These are phyloP conservation scores for Eriocheir sinensis DNA, from an alignment of 1,140 invertebrate species.

Conservation along the genomic window DNA sequence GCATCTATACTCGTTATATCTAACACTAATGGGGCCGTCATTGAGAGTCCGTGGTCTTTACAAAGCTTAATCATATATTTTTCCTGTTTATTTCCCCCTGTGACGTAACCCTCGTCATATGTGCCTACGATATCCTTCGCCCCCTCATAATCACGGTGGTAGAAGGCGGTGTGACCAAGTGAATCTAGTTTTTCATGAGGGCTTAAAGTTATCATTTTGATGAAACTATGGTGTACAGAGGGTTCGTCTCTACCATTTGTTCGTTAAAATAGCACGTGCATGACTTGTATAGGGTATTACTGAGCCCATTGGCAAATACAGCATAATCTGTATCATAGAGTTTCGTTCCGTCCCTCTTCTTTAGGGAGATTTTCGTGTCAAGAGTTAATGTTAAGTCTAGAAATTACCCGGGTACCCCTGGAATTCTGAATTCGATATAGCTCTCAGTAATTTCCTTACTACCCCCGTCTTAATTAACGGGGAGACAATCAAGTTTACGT, in stretches of 20 bases:
- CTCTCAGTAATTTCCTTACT: background rate
- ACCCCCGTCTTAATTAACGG: background rate
- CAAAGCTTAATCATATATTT: background rate
- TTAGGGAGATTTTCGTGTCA: background rate
- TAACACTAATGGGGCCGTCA: background rate
- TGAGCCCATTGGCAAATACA: background rate
- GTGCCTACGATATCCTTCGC: background rate
- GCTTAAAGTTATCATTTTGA: conserved; percentile 44
- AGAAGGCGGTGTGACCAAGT: background rate
- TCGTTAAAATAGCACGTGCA: conserved; percentile 53
- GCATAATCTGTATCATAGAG: background rate
- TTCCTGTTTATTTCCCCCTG: conserved; percentile 3
- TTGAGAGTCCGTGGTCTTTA: background rate
- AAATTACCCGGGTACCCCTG: background rate
- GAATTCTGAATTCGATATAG: background rate
- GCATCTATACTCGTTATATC: conserved; percentile 37
- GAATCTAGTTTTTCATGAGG: background rate
- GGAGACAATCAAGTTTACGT: background rate
- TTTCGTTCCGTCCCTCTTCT: background rate
- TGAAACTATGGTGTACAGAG: background rate
- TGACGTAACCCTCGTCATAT: background rate
- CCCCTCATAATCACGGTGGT: background rate
- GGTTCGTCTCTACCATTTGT: conserved; percentile 42
- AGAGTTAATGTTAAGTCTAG: conserved; percentile 15
- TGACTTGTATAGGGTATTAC: conserved; percentile 40